phyloP scores from a whole-genome alignment of 2,888 invertebrate genomes.

The Chrysolina americana region DNA sequence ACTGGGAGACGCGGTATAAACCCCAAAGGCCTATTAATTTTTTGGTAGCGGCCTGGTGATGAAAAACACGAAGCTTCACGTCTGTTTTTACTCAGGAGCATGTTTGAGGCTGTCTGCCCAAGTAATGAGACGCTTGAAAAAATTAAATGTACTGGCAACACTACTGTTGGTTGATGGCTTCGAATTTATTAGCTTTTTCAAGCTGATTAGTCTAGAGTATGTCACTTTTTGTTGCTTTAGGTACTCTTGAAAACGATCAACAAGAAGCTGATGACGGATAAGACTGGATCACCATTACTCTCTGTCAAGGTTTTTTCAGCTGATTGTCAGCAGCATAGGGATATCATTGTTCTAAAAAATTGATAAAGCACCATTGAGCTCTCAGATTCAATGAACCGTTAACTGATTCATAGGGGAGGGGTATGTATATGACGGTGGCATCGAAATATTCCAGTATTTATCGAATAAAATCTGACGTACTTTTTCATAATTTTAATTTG shows the following conservation, averaged over 20 bases:
- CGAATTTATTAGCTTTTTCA: slow-evolving; percentile 28
- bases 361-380: no score
- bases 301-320: slow-evolving; percentile 1
- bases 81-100: slow-evolving; percentile 48
- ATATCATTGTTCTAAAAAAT: no score
- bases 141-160: slow-evolving; percentile 49
- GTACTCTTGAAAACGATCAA: slow-evolving; percentile 7
- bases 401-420: no score
- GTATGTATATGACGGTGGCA: no score
- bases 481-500: no score
- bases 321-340: not conserved
- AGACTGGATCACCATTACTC: not conserved
- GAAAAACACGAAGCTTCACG: slow-evolving; percentile 50
- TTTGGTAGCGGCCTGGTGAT: slow-evolving; percentile 51
- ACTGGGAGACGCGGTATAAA: slow-evolving; percentile 22
- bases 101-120: slow-evolving; percentile 34
- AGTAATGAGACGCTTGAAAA: slow-evolving; percentile 49
- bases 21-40: slow-evolving; percentile 49
- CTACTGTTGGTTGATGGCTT: slow-evolving; percentile 41
- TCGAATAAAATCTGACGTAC: no score
- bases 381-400: no score
- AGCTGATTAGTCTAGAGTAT: slow-evolving; percentile 7
- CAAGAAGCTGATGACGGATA: slow-evolving; percentile 15
- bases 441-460: no score
- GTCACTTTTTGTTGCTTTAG: not conserved